Evolutionary conservation across 2,113 vertebrate genomes (phyloP).

Genomic region (Ceyx melanurus): DNA sequence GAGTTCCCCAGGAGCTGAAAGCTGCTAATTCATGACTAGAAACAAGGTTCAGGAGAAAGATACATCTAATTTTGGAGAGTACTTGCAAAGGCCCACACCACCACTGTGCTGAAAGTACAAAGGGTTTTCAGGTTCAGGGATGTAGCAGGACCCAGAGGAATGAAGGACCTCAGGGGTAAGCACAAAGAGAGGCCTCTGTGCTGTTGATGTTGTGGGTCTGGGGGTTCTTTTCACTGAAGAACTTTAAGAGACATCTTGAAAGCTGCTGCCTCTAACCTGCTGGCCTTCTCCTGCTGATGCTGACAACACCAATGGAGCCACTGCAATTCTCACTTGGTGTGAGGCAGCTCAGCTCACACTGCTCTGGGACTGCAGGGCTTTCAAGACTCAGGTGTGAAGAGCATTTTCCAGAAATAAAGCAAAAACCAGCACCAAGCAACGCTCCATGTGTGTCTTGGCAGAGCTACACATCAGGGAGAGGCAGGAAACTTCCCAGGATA

Average conservation of each 20-base stretch:
- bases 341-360: neutral
- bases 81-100: neutral
- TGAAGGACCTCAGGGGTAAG: neutral
- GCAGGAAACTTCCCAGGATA: neutral
- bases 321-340: neutral
- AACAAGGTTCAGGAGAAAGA: neutral
- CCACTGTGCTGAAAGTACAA: neutral
- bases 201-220: neutral
- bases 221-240: neutral
- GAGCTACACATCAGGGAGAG: neutral
- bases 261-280: neutral
- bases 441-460: neutral
- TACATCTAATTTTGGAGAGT: neutral
- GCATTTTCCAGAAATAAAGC: slow-evolving; percentile 2
- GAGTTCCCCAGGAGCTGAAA: neutral
- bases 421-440: neutral
- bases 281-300: neutral
- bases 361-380: neutral
- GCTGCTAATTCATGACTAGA: neutral
- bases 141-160: neutral
- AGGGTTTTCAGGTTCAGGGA: neutral
- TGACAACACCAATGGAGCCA: neutral
- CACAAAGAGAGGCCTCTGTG: neutral
- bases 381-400: neutral
- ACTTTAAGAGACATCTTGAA: neutral